These are phyloP conservation scores for Mus spretus DNA, from an alignment of 2,797 vertebrate genomes.

Conservation along the genomic window DNA sequence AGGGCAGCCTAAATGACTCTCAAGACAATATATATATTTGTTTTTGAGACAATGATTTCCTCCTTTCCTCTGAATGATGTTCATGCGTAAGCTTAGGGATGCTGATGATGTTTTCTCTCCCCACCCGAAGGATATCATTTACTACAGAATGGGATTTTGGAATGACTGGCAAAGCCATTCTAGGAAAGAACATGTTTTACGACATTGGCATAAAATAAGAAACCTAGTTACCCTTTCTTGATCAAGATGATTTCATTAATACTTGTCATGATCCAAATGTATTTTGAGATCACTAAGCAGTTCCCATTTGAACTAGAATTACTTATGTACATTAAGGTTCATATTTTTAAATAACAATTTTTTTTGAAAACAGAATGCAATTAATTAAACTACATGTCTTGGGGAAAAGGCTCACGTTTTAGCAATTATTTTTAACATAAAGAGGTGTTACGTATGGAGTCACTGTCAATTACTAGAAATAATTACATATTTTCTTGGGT, in stretches of 20 bases:
- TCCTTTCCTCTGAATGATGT: slow-evolving; percentile 58
- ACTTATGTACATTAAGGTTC: slow-evolving; percentile 38
- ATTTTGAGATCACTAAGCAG: slow-evolving; percentile 52
- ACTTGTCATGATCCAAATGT: slow-evolving; percentile 42
- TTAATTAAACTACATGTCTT: slow-evolving; percentile 65
- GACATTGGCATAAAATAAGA: slow-evolving; percentile 28
- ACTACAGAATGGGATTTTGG: slow-evolving; percentile 12
- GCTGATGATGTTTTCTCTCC: slow-evolving; percentile 48
- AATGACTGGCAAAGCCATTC: slow-evolving; percentile 56
- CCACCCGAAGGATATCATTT: slow-evolving; percentile 9
- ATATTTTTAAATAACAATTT: slow-evolving; percentile 56
- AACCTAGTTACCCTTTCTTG: slow-evolving; percentile 57
- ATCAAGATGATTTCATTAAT: slow-evolving; percentile 70
- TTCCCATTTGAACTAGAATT: slow-evolving; percentile 34
- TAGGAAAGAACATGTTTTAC: slow-evolving; percentile 26
- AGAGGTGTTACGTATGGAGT: slow-evolving; percentile 68
- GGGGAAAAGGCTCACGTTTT: slow-evolving; percentile 48
- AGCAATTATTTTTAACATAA: slow-evolving; percentile 76
- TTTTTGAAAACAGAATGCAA: slow-evolving; percentile 70
- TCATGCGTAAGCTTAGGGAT: slow-evolving; percentile 55
- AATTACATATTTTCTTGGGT: slow-evolving; percentile 83
- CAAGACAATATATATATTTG: background rate
- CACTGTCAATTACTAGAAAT: slow-evolving; percentile 82
- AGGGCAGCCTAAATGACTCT: background rate
- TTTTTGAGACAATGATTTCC: slow-evolving; percentile 15